phyloP scores from a whole-genome alignment of 2,797 vertebrate genomes.

The Sphenodon punctatus region DNA sequence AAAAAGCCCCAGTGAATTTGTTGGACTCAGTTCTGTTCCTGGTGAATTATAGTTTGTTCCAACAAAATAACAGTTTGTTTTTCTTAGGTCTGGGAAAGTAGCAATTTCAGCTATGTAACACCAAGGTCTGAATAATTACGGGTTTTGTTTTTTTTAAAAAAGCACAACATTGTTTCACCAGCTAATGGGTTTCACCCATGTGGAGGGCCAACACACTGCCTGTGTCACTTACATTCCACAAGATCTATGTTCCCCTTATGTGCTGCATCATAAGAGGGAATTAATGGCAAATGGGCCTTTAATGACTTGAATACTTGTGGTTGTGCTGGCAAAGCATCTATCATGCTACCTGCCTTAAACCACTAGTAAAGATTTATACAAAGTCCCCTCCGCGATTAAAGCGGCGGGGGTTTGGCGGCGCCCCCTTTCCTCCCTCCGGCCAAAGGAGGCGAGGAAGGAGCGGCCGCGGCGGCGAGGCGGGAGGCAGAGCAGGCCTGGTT shows the following conservation, averaged over 20 bases:
- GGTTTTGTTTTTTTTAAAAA: no score
- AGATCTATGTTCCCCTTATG: no score
- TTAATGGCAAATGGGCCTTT: not conserved
- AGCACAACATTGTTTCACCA: not conserved
- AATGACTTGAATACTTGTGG: not conserved
- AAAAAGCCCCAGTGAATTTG: slow-evolving; percentile 6
- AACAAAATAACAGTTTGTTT: not conserved
- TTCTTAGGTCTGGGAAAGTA: not conserved
- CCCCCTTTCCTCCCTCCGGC: no score
- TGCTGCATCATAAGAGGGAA: no score
- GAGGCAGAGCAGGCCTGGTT: no score
- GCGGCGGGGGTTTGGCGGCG: no score
- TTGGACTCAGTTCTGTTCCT: not conserved
- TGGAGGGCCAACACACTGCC: no score
- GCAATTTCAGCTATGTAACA: not conserved
- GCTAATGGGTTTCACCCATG: not conserved
- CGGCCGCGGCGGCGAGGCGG: no score
- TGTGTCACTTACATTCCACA: no score
- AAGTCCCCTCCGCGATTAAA: no score
- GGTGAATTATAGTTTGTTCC: not conserved
- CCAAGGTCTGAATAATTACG: not conserved
- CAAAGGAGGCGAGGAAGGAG: no score
- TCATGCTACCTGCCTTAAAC: not conserved
- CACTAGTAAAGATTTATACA: not conserved
- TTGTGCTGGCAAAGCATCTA: not conserved